Base-by-base conservation (phyloP, 2,888 invertebrate species). In the Malthinus flaveolus region DNA sequence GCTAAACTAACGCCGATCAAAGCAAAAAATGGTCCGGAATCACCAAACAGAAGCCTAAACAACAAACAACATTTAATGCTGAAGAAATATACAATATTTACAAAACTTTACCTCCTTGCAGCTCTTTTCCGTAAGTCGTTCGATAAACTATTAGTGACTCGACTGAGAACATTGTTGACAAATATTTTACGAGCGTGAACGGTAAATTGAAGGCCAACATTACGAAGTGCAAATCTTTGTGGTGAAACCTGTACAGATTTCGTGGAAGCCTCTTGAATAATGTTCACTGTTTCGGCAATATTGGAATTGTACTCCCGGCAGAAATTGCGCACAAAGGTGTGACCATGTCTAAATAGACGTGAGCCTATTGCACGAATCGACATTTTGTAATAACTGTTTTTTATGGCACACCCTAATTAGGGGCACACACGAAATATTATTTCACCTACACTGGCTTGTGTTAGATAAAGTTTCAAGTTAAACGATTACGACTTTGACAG, bases 21-120 rank as follows among this genome's bases (percentile, higher is more conserved):
- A 5, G 90, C 89, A 71, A 90, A 88, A 68, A 90, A 88, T 4
- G 90, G 89, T 7, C 84, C 84, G 0, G 89, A 86, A 74, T 89
- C 87, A 0, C 89, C 89, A 74, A 83, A 85, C 37, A 87, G 80
- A 3, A 88, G 80, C 64, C 82, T 79, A 64, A 46, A 71, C 69
- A 36, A 8, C n/a, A 31, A 35, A 45, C 35, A 4, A 3, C 1
- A 15, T 1, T 39, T 13, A 45, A 31, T 15, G 35, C 8, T 12
- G 9, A 8, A 48, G 15, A 45, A 37, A 32, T 9, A 33, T 13
- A 6, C 12, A 45, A 37, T 12, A 1, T 4, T 35, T 4, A 37
- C 13, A 9, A 13, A 34, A 35, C 44, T 54, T 12, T 76, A 78
- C 76, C 84, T 83, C 68, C 83, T 85, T 0, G 87, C 84, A 0